Base-by-base conservation (phyloP, 2,113 vertebrate genomes). In the Hylia prasina region DNA sequence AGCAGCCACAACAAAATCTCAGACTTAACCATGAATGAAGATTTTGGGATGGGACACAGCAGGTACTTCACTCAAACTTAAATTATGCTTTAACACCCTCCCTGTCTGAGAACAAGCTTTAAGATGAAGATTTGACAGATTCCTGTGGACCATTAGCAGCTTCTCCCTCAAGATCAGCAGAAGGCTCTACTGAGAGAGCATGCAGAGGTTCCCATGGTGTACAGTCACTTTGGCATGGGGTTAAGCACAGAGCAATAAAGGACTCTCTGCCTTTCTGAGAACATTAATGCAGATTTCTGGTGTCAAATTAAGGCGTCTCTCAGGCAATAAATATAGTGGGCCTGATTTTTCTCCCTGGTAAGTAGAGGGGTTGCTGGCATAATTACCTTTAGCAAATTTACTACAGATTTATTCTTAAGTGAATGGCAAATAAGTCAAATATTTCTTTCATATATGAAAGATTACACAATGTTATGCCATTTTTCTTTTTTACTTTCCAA, bases 401-500 rank as follows among this genome's bases (percentile, higher is more conserved):
- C 68, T 70, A 82, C 71, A 88, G 63, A 82, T 90, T 92, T 94
- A 78, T 63, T 82, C 35, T 30, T 88, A 90, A 85, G 19, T 70
- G 58, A 93, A 79, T 11, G 45, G 87, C 33, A 96, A 93, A 87
- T 75, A 61, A 54, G 27, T 24, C 23, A 3, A 54, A 47, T 90
- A 95, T 70, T 91, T 93, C 77, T 85, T 90, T 58, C 54, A 44
- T 25, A 66, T 51, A 86, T 37, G 51, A 92, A 89, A 95, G 50
- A 93, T 87, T 80, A 90, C 1, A 8, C 63, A 82, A 33, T 21
- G 15, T 58, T 90, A 93, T 63, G 39, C 75, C n/a, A 47, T 94
- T 96, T 90, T 94, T 82, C 54, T 85, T 82, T 82, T 90, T 86
- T 89, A 70, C 35, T 91, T 93, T 85, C 82, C 75, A 94, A 92